Evolutionary conservation across 1,140 invertebrate species (phyloP).

Genomic region (Pinna nobilis): DNA sequence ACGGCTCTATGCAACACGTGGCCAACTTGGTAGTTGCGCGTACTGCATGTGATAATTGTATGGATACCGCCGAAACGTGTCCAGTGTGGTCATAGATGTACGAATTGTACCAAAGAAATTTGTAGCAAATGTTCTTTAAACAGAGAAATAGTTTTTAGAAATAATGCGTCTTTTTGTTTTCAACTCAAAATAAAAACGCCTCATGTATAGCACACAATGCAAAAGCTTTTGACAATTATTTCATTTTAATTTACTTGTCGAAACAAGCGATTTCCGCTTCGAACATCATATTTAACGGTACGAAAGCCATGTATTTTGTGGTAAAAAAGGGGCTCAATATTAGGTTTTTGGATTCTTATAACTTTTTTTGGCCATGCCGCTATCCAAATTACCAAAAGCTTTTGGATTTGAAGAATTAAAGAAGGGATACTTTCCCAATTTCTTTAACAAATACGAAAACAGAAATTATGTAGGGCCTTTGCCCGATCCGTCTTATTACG

Average conservation of each 20-base stretch:
- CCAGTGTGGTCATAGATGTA: constrained; percentile 6
- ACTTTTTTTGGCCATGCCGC: constrained; percentile 13
- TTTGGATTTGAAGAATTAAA: constrained; percentile 23
- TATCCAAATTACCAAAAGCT: constrained; percentile 22
- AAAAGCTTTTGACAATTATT: constrained; percentile 22
- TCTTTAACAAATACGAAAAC: neutral
- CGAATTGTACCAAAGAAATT: constrained; percentile 3
- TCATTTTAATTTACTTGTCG: constrained; percentile 17
- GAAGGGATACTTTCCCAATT: constrained; percentile 31
- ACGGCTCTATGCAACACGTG: constrained; percentile 5
- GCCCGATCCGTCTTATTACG: neutral
- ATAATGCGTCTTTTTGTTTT: neutral
- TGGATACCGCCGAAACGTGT: constrained; percentile 1
- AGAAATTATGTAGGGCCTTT: constrained; percentile 9
- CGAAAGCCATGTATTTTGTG: constrained; percentile 26
- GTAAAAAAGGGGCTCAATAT: neutral
- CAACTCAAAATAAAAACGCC: constrained; percentile 4
- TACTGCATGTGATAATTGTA: constrained; percentile 6
- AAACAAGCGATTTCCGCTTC: constrained; percentile 1
- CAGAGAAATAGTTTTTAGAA: neutral
- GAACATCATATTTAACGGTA: constrained; percentile 15
- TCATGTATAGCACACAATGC: constrained; percentile 1
- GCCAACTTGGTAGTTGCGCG: constrained; percentile 7
- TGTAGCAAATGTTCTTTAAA: neutral
- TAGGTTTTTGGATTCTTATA: constrained; percentile 14